Conservation (phyloP, 2,113 vertebrate genomes). For the Hoplias malabaricus region DNA sequence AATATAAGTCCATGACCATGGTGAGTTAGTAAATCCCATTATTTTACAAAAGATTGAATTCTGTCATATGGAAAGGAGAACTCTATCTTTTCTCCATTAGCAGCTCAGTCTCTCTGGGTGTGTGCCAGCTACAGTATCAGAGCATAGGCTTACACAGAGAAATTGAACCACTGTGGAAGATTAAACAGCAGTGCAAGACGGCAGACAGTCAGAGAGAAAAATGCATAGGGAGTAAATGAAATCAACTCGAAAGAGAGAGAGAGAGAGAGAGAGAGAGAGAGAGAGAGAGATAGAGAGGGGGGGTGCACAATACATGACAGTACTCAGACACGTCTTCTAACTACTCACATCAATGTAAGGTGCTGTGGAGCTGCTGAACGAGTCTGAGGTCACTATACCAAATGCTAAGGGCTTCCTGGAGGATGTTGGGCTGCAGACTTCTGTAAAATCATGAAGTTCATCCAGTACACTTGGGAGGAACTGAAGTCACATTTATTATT, state of each 20-base stretch:
- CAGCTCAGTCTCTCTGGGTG: constrained; percentile 5
- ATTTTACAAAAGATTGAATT: constrained; percentile 7
- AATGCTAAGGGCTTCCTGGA: too few relatives aligned
- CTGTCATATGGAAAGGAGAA: not conserved
- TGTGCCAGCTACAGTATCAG: not conserved
- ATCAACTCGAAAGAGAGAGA: constrained; percentile 21
- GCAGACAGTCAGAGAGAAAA: constrained; percentile 16
- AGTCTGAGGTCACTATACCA: too few relatives aligned
- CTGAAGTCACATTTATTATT: not conserved
- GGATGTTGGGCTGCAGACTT: too few relatives aligned
- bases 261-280: constrained; percentile 47
- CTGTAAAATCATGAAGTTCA: not conserved
- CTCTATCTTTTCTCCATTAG: constrained; percentile 28
- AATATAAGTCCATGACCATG: constrained; percentile 3
- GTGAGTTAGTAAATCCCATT: not conserved
- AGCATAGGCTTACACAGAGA: constrained; percentile 6
- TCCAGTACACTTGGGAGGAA: not conserved
- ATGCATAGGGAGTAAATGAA: constrained; percentile 6
- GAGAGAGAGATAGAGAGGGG: constrained; percentile 48
- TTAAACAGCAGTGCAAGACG: constrained; percentile 12
- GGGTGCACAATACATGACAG: too few relatives aligned
- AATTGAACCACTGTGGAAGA: constrained; percentile 23
- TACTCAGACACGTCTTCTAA: too few relatives aligned
- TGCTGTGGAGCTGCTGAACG: too few relatives aligned
- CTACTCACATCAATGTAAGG: too few relatives aligned